Evolutionary conservation across 2,113 vertebrate species (phyloP).

Genomic region (Neolamprologus falcicula): DNA sequence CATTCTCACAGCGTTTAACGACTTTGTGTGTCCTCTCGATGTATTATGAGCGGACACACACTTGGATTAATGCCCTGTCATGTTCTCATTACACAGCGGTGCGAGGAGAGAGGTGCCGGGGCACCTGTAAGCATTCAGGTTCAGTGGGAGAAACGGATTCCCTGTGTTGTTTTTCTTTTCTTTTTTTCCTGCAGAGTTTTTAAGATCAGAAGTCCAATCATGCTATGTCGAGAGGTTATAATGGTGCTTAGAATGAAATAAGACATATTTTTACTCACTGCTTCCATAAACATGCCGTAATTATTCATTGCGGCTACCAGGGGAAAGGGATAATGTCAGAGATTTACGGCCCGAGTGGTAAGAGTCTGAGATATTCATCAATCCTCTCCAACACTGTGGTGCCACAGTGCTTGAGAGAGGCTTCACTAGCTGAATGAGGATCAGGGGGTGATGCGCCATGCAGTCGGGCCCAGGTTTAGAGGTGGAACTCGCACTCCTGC

Average conservation of each 20-base stretch:
- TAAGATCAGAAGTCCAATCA: conserved; percentile 17
- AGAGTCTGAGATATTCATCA: conserved; percentile 59
- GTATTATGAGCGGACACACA: conserved; percentile 27
- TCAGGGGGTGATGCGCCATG: conserved; percentile 49
- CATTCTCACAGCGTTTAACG: conserved; percentile 20
- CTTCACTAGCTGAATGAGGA: conserved; percentile 44
- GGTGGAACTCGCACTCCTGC: conserved; percentile 1
- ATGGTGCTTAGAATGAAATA: conserved; percentile 38
- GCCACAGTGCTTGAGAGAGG: conserved; percentile 38
- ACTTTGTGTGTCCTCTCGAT: conserved; percentile 24
- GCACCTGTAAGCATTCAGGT: background rate
- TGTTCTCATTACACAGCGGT: conserved; percentile 23
- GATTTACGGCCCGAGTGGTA: conserved; percentile 59
- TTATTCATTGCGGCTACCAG: conserved; percentile 50
- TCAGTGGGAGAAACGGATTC: background rate
- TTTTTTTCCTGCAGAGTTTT: background rate
- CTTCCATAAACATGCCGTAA: conserved; percentile 64
- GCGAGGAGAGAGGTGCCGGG: background rate
- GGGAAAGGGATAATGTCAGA: conserved; percentile 59
- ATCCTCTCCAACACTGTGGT: conserved; percentile 32
- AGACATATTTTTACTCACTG: conserved; percentile 45
- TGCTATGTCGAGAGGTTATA: conserved; percentile 2
- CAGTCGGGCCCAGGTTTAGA: conserved; percentile 33
- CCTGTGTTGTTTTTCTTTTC: background rate
- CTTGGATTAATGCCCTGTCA: conserved; percentile 50